Percentiles rank a stretch among this genome's conserved stretches.
Conservation (phyloP, 2,888 invertebrate species). For the Drosophila emarginata region DNA sequence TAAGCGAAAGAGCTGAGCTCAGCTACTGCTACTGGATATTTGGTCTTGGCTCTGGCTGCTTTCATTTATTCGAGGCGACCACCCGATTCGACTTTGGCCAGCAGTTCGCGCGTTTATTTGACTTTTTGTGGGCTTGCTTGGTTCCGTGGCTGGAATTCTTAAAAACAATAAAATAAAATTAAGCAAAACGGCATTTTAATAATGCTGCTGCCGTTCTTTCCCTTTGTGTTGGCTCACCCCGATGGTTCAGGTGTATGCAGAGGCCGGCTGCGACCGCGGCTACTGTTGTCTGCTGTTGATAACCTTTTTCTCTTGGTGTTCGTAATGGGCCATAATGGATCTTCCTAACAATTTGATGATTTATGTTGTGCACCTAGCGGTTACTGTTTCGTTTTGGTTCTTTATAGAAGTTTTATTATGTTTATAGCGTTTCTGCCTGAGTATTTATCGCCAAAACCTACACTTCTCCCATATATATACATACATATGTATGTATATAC, state of each 20-base stretch:
- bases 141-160: slow-evolving; percentile 71
- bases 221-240: slow-evolving; percentile 22
- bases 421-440: slow-evolving; percentile 62
- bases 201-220: slow-evolving; percentile 54
- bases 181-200: slow-evolving; percentile 79
- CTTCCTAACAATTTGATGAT: slow-evolving; percentile 79
- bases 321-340: slow-evolving; percentile 79
- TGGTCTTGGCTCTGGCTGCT: slow-evolving; percentile 36
- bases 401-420: slow-evolving; percentile 69
- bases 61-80: slow-evolving; percentile 49
- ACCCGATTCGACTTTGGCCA: slow-evolving; percentile 57
- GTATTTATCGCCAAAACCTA: slow-evolving; percentile 55
- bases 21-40: slow-evolving; percentile 47
- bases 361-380: slow-evolving; percentile 77
- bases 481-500: too few species aligned
- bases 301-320: slow-evolving; percentile 54
- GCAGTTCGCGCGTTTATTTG: slow-evolving; percentile 57
- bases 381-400: slow-evolving; percentile 65
- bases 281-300: slow-evolving; percentile 30
- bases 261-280: slow-evolving; percentile 21
- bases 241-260: slow-evolving; percentile 43
- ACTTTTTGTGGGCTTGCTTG: slow-evolving; percentile 51
- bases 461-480: slow-evolving; percentile 36
- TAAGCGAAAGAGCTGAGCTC: slow-evolving; percentile 53
- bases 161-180: slow-evolving; percentile 79